Conservation (phyloP, 1,140 invertebrate genomes). For the Euura lappo region DNA sequence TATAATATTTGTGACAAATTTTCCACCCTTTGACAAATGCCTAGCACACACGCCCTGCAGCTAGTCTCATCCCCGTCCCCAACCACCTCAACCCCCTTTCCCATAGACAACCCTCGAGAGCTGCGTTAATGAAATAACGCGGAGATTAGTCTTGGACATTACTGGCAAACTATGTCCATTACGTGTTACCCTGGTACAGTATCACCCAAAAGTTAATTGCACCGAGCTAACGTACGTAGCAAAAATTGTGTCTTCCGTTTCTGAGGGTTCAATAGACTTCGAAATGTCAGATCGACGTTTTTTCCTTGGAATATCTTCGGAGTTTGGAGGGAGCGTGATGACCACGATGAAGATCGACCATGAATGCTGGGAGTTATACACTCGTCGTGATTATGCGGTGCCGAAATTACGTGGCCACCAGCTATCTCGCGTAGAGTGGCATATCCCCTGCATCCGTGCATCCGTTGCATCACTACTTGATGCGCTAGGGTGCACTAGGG, state of each 20-base stretch:
- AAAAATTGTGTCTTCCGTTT: too few relatives aligned
- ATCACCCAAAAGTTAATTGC: slow-evolving; percentile 5
- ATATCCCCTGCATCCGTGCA: background rate
- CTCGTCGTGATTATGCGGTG: background rate
- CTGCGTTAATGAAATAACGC: slow-evolving; percentile 63
- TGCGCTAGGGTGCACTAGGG: background rate
- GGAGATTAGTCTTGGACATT: slow-evolving; percentile 64
- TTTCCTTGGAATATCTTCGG: too few relatives aligned
- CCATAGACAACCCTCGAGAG: slow-evolving; percentile 46
- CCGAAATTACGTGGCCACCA: background rate
- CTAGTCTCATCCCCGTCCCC: background rate
- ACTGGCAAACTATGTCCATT: slow-evolving; percentile 62
- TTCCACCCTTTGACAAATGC: slow-evolving; percentile 55
- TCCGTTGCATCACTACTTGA: background rate
- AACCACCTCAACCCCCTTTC: background rate
- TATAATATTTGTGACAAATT: background rate
- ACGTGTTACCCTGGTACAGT: slow-evolving; percentile 39
- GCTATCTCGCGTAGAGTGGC: background rate
- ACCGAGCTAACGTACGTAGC: too few relatives aligned
- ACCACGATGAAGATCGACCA: too few relatives aligned
- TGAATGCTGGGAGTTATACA: too few relatives aligned
- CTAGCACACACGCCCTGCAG: slow-evolving; percentile 44
- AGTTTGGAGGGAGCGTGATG: too few relatives aligned
- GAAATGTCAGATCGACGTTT: too few relatives aligned
- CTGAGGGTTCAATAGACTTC: too few relatives aligned